A percentile compares a stretch with the other conserved stretches of the same genome.
Evolutionary conservation across 2,797 vertebrate species (phyloP).

Genomic region (Paguma larvata): DNA sequence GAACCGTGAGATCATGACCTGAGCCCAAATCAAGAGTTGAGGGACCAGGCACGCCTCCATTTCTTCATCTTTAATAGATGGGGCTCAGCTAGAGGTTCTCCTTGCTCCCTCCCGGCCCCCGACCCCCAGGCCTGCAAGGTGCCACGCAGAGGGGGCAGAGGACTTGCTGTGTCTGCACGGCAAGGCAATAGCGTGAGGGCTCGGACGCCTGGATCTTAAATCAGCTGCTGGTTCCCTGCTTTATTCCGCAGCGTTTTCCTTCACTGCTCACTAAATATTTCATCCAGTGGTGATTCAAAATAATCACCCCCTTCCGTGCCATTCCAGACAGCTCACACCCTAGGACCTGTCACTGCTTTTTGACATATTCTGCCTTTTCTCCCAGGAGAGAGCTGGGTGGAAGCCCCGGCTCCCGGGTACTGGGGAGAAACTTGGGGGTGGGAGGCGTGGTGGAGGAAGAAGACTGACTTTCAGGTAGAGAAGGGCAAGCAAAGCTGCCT

Average conservation of each 20-base stretch:
- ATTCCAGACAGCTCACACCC: neutral
- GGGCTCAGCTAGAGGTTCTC: neutral
- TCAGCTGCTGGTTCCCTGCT: neutral
- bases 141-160: neutral
- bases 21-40: no score
- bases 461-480: neutral
- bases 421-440: neutral
- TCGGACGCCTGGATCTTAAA: neutral
- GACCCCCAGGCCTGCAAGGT: neutral
- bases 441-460: neutral
- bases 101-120: neutral
- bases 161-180: neutral
- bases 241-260: constrained; percentile 27
- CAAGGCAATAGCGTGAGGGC: neutral
- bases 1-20: no score
- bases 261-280: constrained; percentile 56
- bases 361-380: constrained; percentile 34
- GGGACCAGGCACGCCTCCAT: no score
- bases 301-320: neutral
- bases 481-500: neutral
- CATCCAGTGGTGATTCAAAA: constrained; percentile 5
- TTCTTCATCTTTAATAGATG: neutral
- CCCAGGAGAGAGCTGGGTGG: neutral
- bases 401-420: neutral
- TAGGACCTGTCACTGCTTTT: neutral